phyloP scores from a whole-genome alignment of 2,797 vertebrate genomes.

The Rhinichthys osculus region DNA sequence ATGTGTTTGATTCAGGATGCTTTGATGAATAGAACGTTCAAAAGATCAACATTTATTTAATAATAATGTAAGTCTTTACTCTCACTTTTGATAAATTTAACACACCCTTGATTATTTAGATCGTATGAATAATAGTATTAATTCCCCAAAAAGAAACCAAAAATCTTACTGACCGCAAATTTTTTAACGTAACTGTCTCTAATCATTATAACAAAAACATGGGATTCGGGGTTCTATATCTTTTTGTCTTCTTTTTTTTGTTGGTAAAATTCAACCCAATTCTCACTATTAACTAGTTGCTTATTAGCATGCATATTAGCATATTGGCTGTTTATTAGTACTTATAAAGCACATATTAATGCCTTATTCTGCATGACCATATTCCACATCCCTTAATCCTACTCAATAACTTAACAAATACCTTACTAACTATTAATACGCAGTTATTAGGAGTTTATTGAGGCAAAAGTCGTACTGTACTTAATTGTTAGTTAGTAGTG shows the following conservation, averaged over 20 bases:
- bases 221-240: not conserved
- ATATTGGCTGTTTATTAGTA: too few species aligned
- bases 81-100: not conserved
- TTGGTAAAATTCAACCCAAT: too few species aligned
- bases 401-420: too few species aligned
- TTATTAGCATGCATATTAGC: too few species aligned
- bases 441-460: too few species aligned
- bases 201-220: not conserved
- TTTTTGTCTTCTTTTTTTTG: not conserved
- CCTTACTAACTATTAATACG: too few species aligned
- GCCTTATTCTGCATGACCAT: too few species aligned
- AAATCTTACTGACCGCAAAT: not conserved
- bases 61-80: not conserved
- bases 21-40: not conserved
- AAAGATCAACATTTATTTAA: not conserved
- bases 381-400: too few species aligned
- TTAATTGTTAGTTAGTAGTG: too few species aligned
- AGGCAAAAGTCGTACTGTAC: too few species aligned
- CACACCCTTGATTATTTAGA: not conserved
- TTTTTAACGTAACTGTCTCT: not conserved
- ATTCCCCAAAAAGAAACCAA: not conserved
- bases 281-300: too few species aligned
- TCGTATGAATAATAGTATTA: not conserved
- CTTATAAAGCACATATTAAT: too few species aligned
- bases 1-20: not conserved